A percentile compares a stretch with the other conserved stretches of the same genome.
Evolutionary conservation across 2,113 vertebrate species (phyloP).

Genomic region (Ciconia boyciana): DNA sequence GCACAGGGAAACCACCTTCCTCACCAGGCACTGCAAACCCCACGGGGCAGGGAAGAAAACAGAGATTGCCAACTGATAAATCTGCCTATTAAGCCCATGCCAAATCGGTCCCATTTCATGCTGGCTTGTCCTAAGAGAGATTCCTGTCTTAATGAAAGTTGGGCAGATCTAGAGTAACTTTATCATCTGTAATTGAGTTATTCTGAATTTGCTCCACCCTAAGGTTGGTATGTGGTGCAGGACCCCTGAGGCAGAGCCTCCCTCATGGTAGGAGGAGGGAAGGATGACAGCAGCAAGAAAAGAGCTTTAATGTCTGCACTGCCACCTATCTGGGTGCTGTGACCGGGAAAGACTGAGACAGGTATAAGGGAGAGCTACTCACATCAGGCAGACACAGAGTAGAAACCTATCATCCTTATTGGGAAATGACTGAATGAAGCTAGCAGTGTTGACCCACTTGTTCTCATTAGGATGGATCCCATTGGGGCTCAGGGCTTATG

Average conservation of each 20-base stretch:
- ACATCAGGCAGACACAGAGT: background rate
- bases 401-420: background rate
- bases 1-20: background rate
- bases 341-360: background rate
- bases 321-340: background rate
- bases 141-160: slow-evolving; percentile 24
- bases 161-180: background rate
- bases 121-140: slow-evolving; percentile 21
- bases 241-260: background rate
- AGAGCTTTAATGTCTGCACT: background rate
- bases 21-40: background rate
- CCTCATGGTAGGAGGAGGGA: background rate
- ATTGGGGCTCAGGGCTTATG: background rate
- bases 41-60: background rate
- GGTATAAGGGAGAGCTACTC: background rate
- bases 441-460: background rate
- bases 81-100: background rate
- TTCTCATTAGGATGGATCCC: slow-evolving; percentile 11
- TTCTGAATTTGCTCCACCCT: background rate
- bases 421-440: background rate
- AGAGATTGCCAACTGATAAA: background rate
- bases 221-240: background rate
- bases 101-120: background rate
- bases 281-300: background rate
- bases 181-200: slow-evolving; percentile 7